Evolutionary conservation across 2,888 invertebrate genomes (phyloP), one percentile per base, ranked within the genome.

Genomic region (Ctenicera cuprea): DNA sequence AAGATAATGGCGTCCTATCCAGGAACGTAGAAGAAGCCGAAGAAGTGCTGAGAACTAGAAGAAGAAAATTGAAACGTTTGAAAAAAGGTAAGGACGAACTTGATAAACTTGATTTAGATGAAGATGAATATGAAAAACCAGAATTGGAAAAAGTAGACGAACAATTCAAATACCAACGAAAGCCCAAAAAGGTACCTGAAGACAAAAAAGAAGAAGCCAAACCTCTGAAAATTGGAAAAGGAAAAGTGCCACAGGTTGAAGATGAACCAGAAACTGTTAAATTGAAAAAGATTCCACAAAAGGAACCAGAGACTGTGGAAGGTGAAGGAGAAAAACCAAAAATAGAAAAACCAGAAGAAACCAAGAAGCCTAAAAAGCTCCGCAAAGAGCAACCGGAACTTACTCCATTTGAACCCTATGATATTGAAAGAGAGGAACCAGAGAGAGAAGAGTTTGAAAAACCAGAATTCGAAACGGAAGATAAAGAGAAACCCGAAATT

Each of bases 21-120:
- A 86, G 88, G 78, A 89, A 89, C 74, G 77, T 88, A 2, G 85
- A 87, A 78, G 89, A 90, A 76, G 89, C 89, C 0, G 81, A 86
- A 67, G 87, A 87, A 74, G 57, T 89, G 8, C 83, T 85, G 22
- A 88, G 87, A 80, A 87, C 83, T 22, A 88, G 87, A 78, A 82
- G 80, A 12, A 84, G 86, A 64, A 88, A 86, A 77, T 78, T 86
- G 30, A 89, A 88, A 72, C 83, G 87, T 1, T 81, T 83, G 3
- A 87, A 87, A 9, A 82, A 84, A 62, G 87, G 86, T 45, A 67
- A 85, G 12, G 80, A 81, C 7, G 85, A 87, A 61, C 80, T 89
- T 18, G 89, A 89, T 77, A 87, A 88, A 79, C 75, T 88, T 3
- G 88, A 88, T 71, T 74, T 83, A 38, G 88, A 88, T 77, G 82